Evolutionary conservation across 2,888 invertebrate species (phyloP), one percentile per base, ranked within the genome.

Genomic region (Nomada flava): DNA sequence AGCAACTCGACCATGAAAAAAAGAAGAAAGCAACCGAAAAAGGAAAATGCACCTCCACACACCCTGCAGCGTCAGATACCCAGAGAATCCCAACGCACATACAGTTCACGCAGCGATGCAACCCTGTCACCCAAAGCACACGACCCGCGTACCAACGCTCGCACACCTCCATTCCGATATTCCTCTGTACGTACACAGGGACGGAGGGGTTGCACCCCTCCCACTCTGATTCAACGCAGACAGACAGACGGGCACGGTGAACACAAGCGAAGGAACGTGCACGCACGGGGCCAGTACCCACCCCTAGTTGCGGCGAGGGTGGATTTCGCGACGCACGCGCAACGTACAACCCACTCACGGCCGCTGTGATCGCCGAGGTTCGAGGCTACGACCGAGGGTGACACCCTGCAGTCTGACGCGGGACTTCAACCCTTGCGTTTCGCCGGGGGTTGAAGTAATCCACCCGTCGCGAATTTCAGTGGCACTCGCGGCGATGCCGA

Each of bases 401-500:
- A 93, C 93, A 93, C 93, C 93, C 93, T 93, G 93, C 93, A 93
- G 93, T 93, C 92, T 89, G 90, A 90, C 91, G 92, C 92, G 93
- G 92, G 92, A 91, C 89, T 90, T 89, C 88, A 86, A 89, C 88
- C 90, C 90, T 88, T 89, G 89, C 78, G 88, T 64, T 70, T 71
- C 78, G 77, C 55, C 80, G 60, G 63, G 68, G 80, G 72, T 67
- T 76, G 65, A 69, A 74, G 67, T 55, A 26, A 68, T 73, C 23
- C 65, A 26, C 18, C 44, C 68, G 23, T 55, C 64, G 72, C 36
- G 7, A 44, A 60, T 20, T 18, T 50, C 62, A 52, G 55, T 69
- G 68, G 68, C 75, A 63, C n/a, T 23, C 52, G 72, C 72, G 77
- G 47, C 29, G 18, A 59, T 59, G 55, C 36, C 36, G 60, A 13